Conservation (phyloP, 1,140 invertebrate species). For the Dermatophagoides farinae region DNA sequence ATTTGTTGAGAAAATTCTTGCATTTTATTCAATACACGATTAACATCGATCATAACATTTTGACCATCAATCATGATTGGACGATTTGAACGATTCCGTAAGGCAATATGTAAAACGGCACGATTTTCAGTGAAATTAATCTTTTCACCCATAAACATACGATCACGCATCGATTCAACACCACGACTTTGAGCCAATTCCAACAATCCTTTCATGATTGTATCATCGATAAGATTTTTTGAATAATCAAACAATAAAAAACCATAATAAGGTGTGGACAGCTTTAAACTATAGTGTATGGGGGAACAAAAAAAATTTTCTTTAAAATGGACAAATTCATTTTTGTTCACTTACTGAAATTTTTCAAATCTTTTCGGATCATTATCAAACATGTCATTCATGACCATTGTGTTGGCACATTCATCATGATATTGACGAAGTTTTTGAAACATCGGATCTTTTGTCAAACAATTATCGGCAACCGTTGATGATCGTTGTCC, state of each 20-base stretch:
- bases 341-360: conserved; percentile 35
- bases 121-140: conserved; percentile 96
- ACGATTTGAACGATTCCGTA: conserved; percentile 62
- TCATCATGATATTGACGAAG: conserved; percentile 45
- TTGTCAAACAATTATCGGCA: conserved; percentile 26
- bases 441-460: conserved; percentile 45
- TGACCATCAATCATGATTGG: conserved; percentile 63
- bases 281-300: conserved; percentile 44
- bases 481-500: background rate
- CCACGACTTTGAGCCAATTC: conserved; percentile 59
- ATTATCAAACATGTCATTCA: conserved; percentile 48
- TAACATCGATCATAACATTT: conserved; percentile 85
- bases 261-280: conserved; percentile 57
- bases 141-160: conserved; percentile 82
- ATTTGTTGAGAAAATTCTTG: conserved; percentile 53
- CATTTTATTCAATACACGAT: conserved; percentile 79
- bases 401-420: conserved; percentile 46
- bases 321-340: conserved; percentile 14
- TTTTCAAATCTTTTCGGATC: conserved; percentile 55
- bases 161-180: conserved; percentile 61
- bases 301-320: conserved; percentile 17
- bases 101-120: conserved; percentile 80
- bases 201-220: conserved; percentile 49
- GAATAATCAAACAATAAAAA: conserved; percentile 84
- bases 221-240: conserved; percentile 74